These are phyloP conservation scores for Heliconius himera DNA, from an alignment of 1,140 invertebrate species.

Conservation along the genomic window DNA sequence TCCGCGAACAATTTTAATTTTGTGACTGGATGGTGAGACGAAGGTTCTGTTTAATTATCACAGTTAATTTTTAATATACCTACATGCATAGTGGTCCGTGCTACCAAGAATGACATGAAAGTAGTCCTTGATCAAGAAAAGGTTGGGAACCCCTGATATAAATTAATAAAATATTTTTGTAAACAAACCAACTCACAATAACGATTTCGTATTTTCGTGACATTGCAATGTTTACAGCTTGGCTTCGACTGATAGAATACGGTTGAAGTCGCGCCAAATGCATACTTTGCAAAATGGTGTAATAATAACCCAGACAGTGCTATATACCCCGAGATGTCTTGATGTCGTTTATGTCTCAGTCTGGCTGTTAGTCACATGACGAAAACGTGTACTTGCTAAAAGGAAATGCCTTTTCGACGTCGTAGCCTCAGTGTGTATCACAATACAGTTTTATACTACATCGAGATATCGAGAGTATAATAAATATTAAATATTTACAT, in stretches of 20 bases:
- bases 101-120: too few relatives aligned
- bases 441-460: not conserved
- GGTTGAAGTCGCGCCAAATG: conserved; percentile 71
- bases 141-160: too few relatives aligned
- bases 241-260: conserved; percentile 52
- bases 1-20: too few relatives aligned
- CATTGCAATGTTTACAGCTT: conserved; percentile 48
- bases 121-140: too few relatives aligned
- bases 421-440: not conserved
- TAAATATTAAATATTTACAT: too few relatives aligned
- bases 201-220: conserved; percentile 39
- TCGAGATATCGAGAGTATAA: not conserved
- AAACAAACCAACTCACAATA: not conserved
- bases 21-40: too few relatives aligned
- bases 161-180: not conserved
- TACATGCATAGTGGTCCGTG: too few relatives aligned
- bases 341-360: conserved; percentile 37
- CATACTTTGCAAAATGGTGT: conserved; percentile 69
- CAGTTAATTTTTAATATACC: too few relatives aligned
- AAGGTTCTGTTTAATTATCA: too few relatives aligned
- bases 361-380: conserved; percentile 32
- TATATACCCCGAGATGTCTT: conserved; percentile 43
- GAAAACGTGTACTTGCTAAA: conserved; percentile 23
- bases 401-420: conserved; percentile 30
- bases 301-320: conserved; percentile 68